Conservation (phyloP, 2,888 invertebrate genomes). For the Bombyx huttoni region DNA sequence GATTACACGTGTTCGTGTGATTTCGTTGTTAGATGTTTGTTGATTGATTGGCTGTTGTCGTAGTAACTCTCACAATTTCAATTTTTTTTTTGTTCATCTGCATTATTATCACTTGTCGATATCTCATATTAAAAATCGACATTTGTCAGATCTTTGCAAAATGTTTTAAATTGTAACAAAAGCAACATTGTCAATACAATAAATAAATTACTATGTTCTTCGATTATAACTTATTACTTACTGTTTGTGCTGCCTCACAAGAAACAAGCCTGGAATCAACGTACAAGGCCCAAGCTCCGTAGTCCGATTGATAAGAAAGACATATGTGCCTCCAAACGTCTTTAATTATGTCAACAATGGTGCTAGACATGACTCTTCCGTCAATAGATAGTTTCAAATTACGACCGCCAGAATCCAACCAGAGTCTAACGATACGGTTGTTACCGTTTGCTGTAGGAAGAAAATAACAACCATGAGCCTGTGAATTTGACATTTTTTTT, state of each 20-base stretch:
- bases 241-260: slow-evolving; percentile 41
- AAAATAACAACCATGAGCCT: not conserved
- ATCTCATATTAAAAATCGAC: not conserved
- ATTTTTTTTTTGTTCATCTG: not conserved
- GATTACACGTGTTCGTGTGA: not conserved
- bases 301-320: slow-evolving; percentile 75
- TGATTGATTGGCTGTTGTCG: not conserved
- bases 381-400: slow-evolving; percentile 72
- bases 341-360: slow-evolving; percentile 46
- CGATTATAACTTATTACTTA: slow-evolving; percentile 22
- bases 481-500: not conserved
- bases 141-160: too few species aligned
- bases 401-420: slow-evolving; percentile 73
- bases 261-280: slow-evolving; percentile 69
- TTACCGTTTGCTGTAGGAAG: slow-evolving; percentile 59
- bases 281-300: slow-evolving; percentile 75
- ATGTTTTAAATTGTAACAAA: too few species aligned
- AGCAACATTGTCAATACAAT: too few species aligned
- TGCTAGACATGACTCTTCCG: slow-evolving; percentile 52
- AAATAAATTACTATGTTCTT: too few species aligned
- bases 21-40: not conserved
- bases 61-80: not conserved
- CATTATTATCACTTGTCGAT: not conserved
- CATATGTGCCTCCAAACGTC: slow-evolving; percentile 77
- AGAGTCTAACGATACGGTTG: slow-evolving; percentile 64